Percentiles rank a stretch among this genome's conserved stretches.
Conservation (phyloP, 2,113 vertebrate species). For the Brevimyrus niger region DNA sequence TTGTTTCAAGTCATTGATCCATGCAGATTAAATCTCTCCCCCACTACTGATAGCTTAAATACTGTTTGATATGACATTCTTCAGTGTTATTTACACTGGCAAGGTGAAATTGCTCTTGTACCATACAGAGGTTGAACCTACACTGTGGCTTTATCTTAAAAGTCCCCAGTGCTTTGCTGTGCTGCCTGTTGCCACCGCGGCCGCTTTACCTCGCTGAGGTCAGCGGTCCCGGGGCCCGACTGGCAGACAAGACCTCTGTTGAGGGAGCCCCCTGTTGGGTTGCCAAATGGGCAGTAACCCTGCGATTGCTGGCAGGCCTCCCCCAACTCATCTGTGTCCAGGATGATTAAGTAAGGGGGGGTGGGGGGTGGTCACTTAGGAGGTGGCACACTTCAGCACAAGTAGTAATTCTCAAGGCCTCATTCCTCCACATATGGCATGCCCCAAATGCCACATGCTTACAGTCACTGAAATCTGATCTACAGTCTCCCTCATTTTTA, state of each 20-base stretch:
- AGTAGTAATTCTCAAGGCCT: neutral
- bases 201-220: neutral
- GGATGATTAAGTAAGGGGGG: neutral
- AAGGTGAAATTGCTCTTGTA: neutral
- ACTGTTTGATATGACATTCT: neutral
- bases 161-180: neutral
- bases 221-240: neutral
- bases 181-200: neutral
- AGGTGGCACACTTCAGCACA: slow-evolving; percentile 12
- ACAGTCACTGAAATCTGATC: neutral
- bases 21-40: neutral
- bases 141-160: neutral
- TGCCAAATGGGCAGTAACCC: neutral
- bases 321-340: neutral
- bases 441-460: neutral
- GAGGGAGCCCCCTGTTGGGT: neutral
- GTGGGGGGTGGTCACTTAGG: slow-evolving; percentile 5
- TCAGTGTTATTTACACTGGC: neutral
- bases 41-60: neutral
- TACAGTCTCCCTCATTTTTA: neutral
- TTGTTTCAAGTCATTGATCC: neutral
- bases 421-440: neutral
- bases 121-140: neutral
- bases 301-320: neutral
- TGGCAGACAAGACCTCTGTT: neutral